Evolutionary conservation across 2,888 invertebrate species (phyloP).

Genomic region (Pandemis heparana): DNA sequence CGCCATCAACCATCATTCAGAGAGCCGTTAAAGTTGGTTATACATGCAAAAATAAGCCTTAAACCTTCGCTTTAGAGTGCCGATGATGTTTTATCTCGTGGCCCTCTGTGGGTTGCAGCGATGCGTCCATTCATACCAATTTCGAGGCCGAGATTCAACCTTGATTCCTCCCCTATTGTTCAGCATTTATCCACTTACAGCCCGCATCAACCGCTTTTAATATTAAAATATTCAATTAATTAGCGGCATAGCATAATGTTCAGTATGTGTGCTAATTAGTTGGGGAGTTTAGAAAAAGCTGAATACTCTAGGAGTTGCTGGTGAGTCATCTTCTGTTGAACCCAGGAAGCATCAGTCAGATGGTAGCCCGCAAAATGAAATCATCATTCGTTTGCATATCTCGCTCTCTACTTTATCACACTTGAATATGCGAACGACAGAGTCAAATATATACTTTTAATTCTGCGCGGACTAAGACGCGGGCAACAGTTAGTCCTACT

Average conservation of each 20-base stretch:
- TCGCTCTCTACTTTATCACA: too few relatives aligned
- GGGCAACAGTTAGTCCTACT: too few relatives aligned
- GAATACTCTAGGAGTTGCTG: slow-evolving; percentile 9
- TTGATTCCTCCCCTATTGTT: slow-evolving; percentile 50
- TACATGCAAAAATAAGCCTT: slow-evolving; percentile 19
- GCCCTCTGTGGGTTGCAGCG: slow-evolving; percentile 38
- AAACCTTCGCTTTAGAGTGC: slow-evolving; percentile 12
- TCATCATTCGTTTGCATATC: too few relatives aligned
- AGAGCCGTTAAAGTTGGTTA: background rate
- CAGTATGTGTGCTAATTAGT: slow-evolving; percentile 30
- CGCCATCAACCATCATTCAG: slow-evolving; percentile 24
- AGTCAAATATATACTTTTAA: too few relatives aligned
- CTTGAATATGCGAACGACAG: too few relatives aligned
- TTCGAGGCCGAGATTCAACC: slow-evolving; percentile 46
- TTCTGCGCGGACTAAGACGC: too few relatives aligned
- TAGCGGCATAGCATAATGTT: background rate
- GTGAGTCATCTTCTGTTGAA: background rate
- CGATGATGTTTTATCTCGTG: slow-evolving; percentile 1
- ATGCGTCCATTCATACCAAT: slow-evolving; percentile 51
- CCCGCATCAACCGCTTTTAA: slow-evolving; percentile 49
- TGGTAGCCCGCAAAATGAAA: too few relatives aligned
- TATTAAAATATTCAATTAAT: slow-evolving; percentile 36
- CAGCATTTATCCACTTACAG: slow-evolving; percentile 47
- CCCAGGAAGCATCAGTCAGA: slow-evolving; percentile 2
- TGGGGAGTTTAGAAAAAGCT: background rate